phyloP scores from a whole-genome alignment of 2,113 vertebrate species.

The Oxygymnocypris stewartii region DNA sequence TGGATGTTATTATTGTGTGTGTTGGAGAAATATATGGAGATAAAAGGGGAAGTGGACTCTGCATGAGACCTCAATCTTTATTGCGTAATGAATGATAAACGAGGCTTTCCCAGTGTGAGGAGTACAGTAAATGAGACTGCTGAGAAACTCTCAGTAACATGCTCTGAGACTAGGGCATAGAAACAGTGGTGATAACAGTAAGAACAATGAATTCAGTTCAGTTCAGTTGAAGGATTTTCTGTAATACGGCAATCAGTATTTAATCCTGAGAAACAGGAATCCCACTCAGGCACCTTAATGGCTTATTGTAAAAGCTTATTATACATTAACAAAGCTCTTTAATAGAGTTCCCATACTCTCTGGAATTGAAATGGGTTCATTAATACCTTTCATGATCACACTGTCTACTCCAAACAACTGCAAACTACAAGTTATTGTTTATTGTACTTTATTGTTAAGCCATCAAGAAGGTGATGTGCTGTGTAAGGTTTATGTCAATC shows the following conservation, averaged over 20 bases:
- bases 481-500: not conserved
- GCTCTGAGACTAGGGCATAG: not conserved
- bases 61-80: not conserved
- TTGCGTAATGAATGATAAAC: conserved; percentile 9
- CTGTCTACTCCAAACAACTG: not conserved
- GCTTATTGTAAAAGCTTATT: not conserved
- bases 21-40: not conserved
- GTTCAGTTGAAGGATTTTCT: not conserved
- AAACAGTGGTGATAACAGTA: not conserved
- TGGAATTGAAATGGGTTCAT: not conserved
- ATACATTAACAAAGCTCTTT: not conserved
- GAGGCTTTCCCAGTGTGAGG: conserved; percentile 1
- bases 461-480: not conserved
- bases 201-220: not conserved
- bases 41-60: not conserved
- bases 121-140: conserved; percentile 13
- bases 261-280: conserved; percentile 14
- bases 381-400: not conserved
- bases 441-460: not conserved
- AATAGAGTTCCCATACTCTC: not conserved
- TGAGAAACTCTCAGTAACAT: conserved; percentile 16
- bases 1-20: not conserved
- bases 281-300: not conserved
- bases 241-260: not conserved
- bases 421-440: not conserved